Percentiles rank a stretch among this genome's conserved stretches.
These are phyloP conservation scores for Balearica regulorum DNA, from an alignment of 2,797 vertebrate genomes.

Conservation along the genomic window DNA sequence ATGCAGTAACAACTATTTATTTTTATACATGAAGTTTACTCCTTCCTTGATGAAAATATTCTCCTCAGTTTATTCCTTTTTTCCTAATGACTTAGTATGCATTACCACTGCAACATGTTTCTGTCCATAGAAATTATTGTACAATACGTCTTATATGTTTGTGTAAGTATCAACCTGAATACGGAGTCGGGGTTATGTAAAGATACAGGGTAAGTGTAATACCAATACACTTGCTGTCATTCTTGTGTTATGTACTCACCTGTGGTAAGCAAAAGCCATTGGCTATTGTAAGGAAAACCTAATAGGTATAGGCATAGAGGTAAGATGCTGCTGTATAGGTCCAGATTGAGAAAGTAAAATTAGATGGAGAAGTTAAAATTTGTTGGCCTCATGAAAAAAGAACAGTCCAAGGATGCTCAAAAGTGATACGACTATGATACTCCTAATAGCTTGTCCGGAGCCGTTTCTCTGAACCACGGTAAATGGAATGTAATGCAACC, in stretches of 20 bases:
- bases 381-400: too few relatives aligned
- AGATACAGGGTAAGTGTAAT: background rate
- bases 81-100: background rate
- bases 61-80: background rate
- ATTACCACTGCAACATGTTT: background rate
- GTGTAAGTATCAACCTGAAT: background rate
- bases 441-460: too few relatives aligned
- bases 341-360: background rate
- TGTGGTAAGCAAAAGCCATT: background rate
- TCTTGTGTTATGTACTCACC: background rate
- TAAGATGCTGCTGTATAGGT: background rate
- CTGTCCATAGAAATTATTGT: background rate
- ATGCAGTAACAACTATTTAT: background rate
- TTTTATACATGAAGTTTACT: background rate
- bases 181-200: background rate
- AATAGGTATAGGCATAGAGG: background rate
- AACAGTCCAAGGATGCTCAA: too few relatives aligned
- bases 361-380: too few relatives aligned
- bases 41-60: background rate
- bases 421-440: too few relatives aligned
- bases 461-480: too few relatives aligned
- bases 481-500: background rate
- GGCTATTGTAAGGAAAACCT: background rate
- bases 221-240: fast-evolving
- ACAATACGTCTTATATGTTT: background rate